phyloP scores from a whole-genome alignment of 1,140 invertebrate species.

The Berghia stephanieae region DNA sequence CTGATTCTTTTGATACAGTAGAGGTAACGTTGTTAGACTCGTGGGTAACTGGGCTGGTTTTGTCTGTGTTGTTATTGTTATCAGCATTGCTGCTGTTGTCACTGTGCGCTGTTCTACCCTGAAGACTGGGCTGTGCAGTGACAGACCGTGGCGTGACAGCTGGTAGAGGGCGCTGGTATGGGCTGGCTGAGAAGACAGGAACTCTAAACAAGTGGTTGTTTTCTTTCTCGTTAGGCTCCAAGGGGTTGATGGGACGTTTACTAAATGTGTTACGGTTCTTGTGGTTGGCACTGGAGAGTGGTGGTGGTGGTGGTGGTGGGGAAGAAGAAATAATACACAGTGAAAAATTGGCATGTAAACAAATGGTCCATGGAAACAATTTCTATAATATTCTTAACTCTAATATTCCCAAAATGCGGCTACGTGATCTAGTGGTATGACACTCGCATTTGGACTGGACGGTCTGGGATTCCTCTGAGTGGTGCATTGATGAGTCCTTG shows the following conservation, averaged over 20 bases:
- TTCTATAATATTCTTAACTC: too few relatives aligned
- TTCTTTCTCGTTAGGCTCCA: constrained; percentile 53
- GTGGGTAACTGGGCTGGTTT: not conserved
- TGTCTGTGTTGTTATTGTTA: not conserved
- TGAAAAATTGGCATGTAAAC: not conserved
- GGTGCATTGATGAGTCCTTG: too few relatives aligned
- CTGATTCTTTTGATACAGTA: not conserved
- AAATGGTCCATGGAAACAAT: too few relatives aligned
- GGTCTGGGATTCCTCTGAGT: too few relatives aligned
- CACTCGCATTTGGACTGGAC: too few relatives aligned
- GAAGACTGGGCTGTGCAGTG: not conserved
- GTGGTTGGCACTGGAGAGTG: constrained; percentile 54
- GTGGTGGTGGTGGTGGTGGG: not conserved
- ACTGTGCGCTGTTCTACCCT: not conserved
- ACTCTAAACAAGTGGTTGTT: constrained; percentile 56
- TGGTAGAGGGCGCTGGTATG: constrained; percentile 13
- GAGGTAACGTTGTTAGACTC: not conserved
- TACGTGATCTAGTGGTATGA: too few relatives aligned
- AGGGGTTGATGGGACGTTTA: constrained; percentile 43
- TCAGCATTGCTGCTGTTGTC: not conserved
- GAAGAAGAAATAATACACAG: not conserved
- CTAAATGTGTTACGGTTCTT: constrained; percentile 48
- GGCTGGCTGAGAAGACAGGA: constrained; percentile 15
- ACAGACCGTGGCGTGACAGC: not conserved
- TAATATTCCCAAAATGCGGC: too few relatives aligned